Base-by-base conservation (phyloP, 2,888 invertebrate species). In the Drosophila imparisetae region DNA sequence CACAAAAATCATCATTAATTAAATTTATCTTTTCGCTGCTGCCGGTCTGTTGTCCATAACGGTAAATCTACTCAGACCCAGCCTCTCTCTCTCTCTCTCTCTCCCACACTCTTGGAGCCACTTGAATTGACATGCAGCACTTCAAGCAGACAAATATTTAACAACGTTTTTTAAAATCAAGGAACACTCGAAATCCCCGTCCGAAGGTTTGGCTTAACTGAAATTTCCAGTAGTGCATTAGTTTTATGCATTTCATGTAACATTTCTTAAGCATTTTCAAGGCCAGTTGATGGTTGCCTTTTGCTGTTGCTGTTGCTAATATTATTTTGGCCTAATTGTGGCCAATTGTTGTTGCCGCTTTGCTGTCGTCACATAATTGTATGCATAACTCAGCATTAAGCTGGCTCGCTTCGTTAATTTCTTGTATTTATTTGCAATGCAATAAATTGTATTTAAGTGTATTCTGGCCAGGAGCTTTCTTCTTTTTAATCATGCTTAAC, bases 201-300 rank as follows among this genome's bases (percentile, higher is more conserved):
- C 21, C 4, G 45, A 45, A 45, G 45, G 45, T 45, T 45, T 24
- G 8, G 45, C 45, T 45, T 15, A 45, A 45, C 24, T 45, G 24
- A 45, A 45, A 75, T 64, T 68, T 36, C 30, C 69, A 6, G 13
- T 4, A 40, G 48, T 78, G 75, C 66, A 78, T 68, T 81, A 71
- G 66, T 77, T 83, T 81, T 80, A 77, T 85, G 90, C 88, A 89
- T 86, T 88, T 88, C 86, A 86, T 83, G 84, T 78, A 65, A 59
- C 62, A 70, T 87, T 78, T 87, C 75, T 63, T 52, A 86, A 85
- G 64, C 59, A 21, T 50, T 75, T 75, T 81, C 89, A 88, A 88
- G 83, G 90, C 73, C 83, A 64, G 38, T 27, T 48, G 13, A 52
- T 48, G 34, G 29, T 13, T 54, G 50, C 55, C 54, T 27, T 61